These are phyloP conservation scores for Platygyra sinensis DNA, from an alignment of 64 coral and sea anemone genomes.

Conservation along the genomic window DNA sequence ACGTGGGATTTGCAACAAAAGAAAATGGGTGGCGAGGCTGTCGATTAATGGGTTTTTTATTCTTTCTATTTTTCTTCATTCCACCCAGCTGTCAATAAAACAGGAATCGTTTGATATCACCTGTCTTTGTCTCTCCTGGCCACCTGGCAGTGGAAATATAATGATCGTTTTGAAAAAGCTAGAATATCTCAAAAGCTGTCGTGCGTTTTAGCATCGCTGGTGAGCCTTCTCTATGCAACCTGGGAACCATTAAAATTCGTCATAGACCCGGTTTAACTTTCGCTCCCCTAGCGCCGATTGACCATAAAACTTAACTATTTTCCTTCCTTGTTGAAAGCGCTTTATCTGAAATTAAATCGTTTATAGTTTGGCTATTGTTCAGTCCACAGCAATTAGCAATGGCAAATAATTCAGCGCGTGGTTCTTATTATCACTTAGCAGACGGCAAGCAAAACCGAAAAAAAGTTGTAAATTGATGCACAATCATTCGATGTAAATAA, in stretches of 20 bases:
- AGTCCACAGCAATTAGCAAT: conserved; percentile 76
- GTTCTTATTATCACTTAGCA: conserved; percentile 77
- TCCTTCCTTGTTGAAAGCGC: conserved; percentile 31
- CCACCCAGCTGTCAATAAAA: conserved; percentile 64
- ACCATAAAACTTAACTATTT: conserved; percentile 29
- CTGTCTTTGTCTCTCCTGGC: conserved; percentile 30
- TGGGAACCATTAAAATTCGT: background rate
- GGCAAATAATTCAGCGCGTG: conserved; percentile 70
- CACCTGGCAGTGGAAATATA: conserved; percentile 30
- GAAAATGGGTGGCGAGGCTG: conserved; percentile 59
- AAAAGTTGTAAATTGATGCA: conserved; percentile 61
- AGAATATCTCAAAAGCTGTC: background rate
- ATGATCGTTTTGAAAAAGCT: background rate
- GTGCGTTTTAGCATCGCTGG: background rate
- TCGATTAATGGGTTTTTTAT: conserved; percentile 71
- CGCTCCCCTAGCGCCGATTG: background rate
- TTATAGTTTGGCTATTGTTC: conserved; percentile 76
- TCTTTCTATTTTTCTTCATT: conserved; percentile 18
- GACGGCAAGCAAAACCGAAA: conserved; percentile 41
- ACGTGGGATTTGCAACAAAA: conserved; percentile 60
- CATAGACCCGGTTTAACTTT: background rate
- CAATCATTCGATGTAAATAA: conserved; percentile 64
- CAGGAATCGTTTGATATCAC: conserved; percentile 52
- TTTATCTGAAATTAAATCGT: conserved; percentile 71
- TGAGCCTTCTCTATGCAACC: background rate